Percentiles rank a stretch among this genome's conserved stretches.
Evolutionary conservation across 37 sponge, comb jelly and placozoan genomes (phyloP).

Genomic region (Petrosia ficiformis): DNA sequence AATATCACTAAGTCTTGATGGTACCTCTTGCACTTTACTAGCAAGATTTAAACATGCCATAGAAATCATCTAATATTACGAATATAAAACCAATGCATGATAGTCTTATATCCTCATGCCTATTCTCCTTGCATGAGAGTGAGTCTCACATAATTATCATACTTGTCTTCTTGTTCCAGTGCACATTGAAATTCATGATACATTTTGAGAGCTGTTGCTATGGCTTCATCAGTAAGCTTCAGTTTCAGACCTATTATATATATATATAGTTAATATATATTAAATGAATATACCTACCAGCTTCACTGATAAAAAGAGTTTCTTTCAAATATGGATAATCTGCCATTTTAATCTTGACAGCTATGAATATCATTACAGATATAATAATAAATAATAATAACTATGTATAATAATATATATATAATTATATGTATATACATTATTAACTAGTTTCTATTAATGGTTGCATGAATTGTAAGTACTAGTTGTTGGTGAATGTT

Average conservation of each 20-base stretch:
- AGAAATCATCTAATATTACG: conserved; percentile 42
- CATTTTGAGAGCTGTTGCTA: conserved; percentile 44
- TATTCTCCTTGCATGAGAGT: not conserved
- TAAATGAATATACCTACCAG: conserved; percentile 4
- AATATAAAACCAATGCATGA: not conserved
- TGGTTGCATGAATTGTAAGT: too few species aligned
- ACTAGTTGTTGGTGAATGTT: too few species aligned
- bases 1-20: conserved; percentile 69
- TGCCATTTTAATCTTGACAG: not conserved
- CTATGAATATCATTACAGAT: too few species aligned
- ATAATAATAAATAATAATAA: too few species aligned
- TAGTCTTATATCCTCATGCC: too few species aligned
- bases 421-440: too few species aligned
- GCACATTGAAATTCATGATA: conserved; percentile 43
- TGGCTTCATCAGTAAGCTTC: conserved; percentile 38
- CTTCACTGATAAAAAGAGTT: conserved; percentile 12
- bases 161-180: conserved; percentile 9
- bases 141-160: conserved; percentile 24
- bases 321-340: not conserved
- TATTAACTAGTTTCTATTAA: too few species aligned
- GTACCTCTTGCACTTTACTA: conserved; percentile 53
- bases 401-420: too few species aligned
- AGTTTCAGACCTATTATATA: conserved; percentile 47
- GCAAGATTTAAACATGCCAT: conserved; percentile 73
- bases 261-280: not conserved